These are phyloP conservation scores for Teleopsis dalmanni DNA, from an alignment of 1,140 invertebrate genomes.

Conservation along the genomic window DNA sequence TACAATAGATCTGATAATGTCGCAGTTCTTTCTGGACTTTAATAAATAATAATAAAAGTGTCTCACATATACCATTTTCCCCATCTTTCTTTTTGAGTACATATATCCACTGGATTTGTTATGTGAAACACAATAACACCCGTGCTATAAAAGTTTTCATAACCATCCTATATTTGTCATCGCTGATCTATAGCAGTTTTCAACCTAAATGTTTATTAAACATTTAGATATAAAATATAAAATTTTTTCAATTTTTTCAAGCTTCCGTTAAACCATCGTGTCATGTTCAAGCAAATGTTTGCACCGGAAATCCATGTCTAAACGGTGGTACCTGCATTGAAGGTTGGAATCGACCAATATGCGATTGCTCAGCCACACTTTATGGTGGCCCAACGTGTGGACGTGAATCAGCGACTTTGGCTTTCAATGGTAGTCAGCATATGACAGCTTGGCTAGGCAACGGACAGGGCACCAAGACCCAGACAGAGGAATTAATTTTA, in stretches of 20 bases:
- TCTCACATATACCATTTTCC: too few species aligned
- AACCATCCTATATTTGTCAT: too few species aligned
- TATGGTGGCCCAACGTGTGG: constrained; percentile 89
- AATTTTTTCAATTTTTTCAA: constrained; percentile 43
- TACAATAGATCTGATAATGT: too few species aligned
- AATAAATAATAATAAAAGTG: too few species aligned
- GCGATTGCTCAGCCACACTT: constrained; percentile 85
- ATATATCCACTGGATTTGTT: not conserved
- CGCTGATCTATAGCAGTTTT: too few species aligned
- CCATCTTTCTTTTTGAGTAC: too few species aligned
- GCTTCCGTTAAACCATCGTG: constrained; percentile 79
- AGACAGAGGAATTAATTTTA: constrained; percentile 85
- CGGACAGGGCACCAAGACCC: constrained; percentile 71
- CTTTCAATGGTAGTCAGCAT: constrained; percentile 83
- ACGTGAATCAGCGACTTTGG: constrained; percentile 80
- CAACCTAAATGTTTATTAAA: too few species aligned
- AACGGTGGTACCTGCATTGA: constrained; percentile 84
- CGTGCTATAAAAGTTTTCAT: too few species aligned
- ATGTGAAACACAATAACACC: too few species aligned
- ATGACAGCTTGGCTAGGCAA: constrained; percentile 63
- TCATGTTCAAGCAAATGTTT: constrained; percentile 72
- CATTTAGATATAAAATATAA: not conserved
- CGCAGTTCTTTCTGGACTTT: too few species aligned
- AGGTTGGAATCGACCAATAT: constrained; percentile 94
- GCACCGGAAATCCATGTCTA: constrained; percentile 70